Evolutionary conservation across 2,113 vertebrate species (phyloP).

Genomic region (Furnarius figulus): DNA sequence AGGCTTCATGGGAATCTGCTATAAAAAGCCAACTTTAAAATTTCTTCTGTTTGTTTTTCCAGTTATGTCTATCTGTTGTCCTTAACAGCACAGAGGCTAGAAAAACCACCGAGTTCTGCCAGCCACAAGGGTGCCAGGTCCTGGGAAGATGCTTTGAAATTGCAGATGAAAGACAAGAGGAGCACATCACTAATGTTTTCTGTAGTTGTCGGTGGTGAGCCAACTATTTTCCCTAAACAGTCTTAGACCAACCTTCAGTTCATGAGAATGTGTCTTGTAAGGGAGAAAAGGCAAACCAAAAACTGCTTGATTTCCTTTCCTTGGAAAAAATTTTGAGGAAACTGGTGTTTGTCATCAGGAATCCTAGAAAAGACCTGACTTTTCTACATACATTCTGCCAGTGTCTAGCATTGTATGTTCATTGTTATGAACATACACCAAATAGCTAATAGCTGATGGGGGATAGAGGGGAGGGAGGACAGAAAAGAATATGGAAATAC

Average conservation of each 20-base stretch:
- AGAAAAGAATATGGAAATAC: not conserved
- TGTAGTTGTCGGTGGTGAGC: not conserved
- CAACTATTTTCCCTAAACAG: not conserved
- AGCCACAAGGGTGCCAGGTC: not conserved
- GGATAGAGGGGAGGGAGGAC: accelerated
- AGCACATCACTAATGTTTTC: not conserved
- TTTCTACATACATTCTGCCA: accelerated
- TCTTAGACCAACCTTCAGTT: not conserved
- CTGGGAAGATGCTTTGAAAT: not conserved
- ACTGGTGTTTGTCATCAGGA: not conserved
- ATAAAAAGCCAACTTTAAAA: not conserved
- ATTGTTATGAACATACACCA: not conserved
- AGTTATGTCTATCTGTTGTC: not conserved
- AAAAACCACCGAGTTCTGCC: not conserved
- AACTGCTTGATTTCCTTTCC: not conserved
- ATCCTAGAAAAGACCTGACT: not conserved
- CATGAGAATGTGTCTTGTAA: not conserved
- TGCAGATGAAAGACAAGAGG: not conserved
- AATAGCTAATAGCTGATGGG: not conserved
- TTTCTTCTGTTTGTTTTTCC: not conserved
- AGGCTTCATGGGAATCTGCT: not conserved
- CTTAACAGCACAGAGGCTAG: not conserved
- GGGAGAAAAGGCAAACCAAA: not conserved
- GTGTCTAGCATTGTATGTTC: not conserved
- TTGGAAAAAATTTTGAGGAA: not conserved